A percentile compares a stretch with the other conserved stretches of the same genome.
Conservation (phyloP, 2,888 invertebrate genomes). For the Epirrita christyi region DNA sequence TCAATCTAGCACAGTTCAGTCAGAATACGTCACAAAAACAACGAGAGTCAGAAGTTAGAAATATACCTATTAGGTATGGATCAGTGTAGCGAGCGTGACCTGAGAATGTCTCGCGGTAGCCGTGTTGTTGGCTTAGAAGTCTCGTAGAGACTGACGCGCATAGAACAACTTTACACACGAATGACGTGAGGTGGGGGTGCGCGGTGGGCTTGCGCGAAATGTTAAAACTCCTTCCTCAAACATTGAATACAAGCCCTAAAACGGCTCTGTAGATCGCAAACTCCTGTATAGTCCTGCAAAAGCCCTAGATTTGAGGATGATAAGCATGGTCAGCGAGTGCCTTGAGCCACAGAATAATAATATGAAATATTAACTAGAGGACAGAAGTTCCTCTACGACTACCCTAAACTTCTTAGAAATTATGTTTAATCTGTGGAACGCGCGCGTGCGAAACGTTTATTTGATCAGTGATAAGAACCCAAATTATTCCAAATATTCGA, state of each 20-base stretch:
- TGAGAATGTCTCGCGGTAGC: slow-evolving; percentile 2
- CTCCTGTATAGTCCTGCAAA: not conserved
- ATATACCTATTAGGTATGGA: not conserved
- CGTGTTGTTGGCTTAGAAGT: slow-evolving; percentile 1
- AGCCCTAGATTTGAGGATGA: not conserved
- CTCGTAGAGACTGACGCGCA: not conserved
- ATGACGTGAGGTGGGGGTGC: slow-evolving; percentile 22
- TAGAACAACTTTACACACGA: too few relatives aligned
- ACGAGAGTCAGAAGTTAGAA: slow-evolving; percentile 8
- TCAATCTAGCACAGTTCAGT: slow-evolving; percentile 2
- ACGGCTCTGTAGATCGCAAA: slow-evolving; percentile 7
- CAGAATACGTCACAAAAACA: slow-evolving; percentile 6
- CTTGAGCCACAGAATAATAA: not conserved
- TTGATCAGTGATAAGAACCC: too few relatives aligned
- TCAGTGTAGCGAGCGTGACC: not conserved
- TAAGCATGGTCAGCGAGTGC: not conserved
- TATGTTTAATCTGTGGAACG: too few relatives aligned
- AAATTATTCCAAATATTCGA: too few relatives aligned
- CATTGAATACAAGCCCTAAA: slow-evolving; percentile 14
- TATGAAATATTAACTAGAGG: too few relatives aligned
- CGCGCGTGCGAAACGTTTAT: too few relatives aligned
- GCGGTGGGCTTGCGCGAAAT: slow-evolving; percentile 15
- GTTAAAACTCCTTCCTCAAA: slow-evolving; percentile 12
- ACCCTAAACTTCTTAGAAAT: too few relatives aligned
- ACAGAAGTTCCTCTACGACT: too few relatives aligned